phyloP scores from a whole-genome alignment of 2,888 invertebrate species.

The Melinopterus prodromus region DNA sequence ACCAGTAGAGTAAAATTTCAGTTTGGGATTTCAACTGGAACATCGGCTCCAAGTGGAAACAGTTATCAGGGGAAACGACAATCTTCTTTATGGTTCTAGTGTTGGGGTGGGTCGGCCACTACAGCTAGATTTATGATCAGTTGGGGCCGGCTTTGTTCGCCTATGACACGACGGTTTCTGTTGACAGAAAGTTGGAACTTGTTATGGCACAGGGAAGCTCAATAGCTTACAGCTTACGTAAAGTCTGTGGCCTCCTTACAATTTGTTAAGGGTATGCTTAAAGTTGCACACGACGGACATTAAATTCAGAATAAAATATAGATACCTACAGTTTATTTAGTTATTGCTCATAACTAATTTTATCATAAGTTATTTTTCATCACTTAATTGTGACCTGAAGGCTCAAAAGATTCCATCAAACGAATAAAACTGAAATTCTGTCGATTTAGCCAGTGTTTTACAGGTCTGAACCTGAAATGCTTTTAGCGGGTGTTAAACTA shows the following conservation, averaged over 20 bases:
- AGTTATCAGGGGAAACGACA: not conserved
- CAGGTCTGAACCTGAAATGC: no score
- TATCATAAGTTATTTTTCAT: no score
- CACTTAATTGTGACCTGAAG: no score
- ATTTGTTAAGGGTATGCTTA: not conserved
- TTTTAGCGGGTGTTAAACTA: no score
- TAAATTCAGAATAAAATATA: not conserved
- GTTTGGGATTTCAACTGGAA: not conserved
- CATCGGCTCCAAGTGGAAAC: not conserved
- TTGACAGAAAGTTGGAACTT: conserved; percentile 4
- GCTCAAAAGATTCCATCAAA: no score
- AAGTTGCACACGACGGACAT: not conserved
- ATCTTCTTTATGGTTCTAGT: conserved; percentile 4
- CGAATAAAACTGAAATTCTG: no score
- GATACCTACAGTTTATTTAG: no score
- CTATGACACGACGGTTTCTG: conserved; percentile 4
- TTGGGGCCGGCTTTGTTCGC: conserved; percentile 4
- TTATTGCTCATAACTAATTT: no score
- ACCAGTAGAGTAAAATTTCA: not conserved
- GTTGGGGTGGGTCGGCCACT: conserved; percentile 4
- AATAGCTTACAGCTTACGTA: not conserved
- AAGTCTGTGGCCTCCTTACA: not conserved
- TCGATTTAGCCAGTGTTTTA: no score
- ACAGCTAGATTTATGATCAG: not conserved
- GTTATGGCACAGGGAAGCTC: not conserved